Percentiles rank a stretch among this genome's conserved stretches.
These are phyloP conservation scores for Trichopoda pennipes DNA, from an alignment of 2,888 invertebrate genomes.

Conservation along the genomic window DNA sequence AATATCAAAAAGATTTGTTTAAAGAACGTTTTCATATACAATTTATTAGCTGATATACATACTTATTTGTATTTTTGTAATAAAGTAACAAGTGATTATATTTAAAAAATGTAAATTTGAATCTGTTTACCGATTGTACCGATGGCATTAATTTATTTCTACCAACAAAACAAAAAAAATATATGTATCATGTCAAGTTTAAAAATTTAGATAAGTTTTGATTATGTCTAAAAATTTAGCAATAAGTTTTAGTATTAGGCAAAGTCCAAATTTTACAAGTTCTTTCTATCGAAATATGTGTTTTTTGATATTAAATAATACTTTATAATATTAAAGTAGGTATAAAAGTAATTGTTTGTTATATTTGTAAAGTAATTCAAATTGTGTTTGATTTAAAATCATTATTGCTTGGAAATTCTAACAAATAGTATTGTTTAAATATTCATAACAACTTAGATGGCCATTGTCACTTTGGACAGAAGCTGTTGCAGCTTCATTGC, in stretches of 20 bases:
- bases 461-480: conserved; percentile 65
- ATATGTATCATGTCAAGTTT: conserved; percentile 6
- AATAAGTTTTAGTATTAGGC: conserved; percentile 13
- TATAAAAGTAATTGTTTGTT: conserved; percentile 43
- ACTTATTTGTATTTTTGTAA: conserved; percentile 33
- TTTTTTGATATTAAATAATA: conserved; percentile 18
- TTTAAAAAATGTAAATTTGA: conserved; percentile 43
- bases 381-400: conserved; percentile 47
- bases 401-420: conserved; percentile 68
- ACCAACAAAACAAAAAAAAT: conserved; percentile 5
- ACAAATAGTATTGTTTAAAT: conserved; percentile 81
- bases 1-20: conserved; percentile 25
- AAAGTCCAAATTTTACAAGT: conserved; percentile 22
- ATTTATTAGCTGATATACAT: conserved; percentile 40
- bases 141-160: conserved; percentile 43
- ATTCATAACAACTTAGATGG: conserved; percentile 78
- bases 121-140: conserved; percentile 57
- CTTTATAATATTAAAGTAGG: not conserved
- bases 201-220: not conserved
- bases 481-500: conserved; percentile 75
- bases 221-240: no score
- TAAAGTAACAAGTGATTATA: conserved; percentile 62
- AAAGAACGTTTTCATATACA: conserved; percentile 27
- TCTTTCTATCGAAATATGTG: conserved; percentile 36
- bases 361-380: conserved; percentile 48